Percentiles rank a stretch among this genome's conserved stretches.
Evolutionary conservation across 2,888 invertebrate species (phyloP).

Genomic region (Sisyra nigra): DNA sequence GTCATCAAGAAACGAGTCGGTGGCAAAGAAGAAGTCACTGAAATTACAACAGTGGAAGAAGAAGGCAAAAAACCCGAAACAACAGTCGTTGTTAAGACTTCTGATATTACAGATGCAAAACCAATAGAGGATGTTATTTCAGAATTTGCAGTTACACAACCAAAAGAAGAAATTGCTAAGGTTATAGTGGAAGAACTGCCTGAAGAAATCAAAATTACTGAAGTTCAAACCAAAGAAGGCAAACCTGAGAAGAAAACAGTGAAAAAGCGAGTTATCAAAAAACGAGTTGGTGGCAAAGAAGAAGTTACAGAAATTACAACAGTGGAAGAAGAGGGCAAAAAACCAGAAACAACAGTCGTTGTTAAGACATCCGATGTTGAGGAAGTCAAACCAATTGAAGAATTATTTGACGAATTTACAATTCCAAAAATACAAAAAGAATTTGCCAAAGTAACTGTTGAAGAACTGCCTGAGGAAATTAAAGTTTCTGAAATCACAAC

Average conservation of each 20-base stretch:
- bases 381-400: slow-evolving; percentile 14
- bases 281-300: slow-evolving; percentile 1
- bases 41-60: slow-evolving; percentile 17
- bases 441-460: slow-evolving; percentile 1
- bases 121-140: slow-evolving; percentile 7
- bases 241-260: slow-evolving; percentile 23
- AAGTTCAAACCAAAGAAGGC: slow-evolving; percentile 22
- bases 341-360: slow-evolving; percentile 4
- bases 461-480: slow-evolving; percentile 20
- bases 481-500: slow-evolving; percentile 19
- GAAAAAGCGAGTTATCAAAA: slow-evolving; percentile 9
- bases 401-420: not conserved
- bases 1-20: slow-evolving; percentile 13
- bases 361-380: slow-evolving; percentile 15
- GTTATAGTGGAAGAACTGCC: slow-evolving; percentile 16
- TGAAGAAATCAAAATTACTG: slow-evolving; percentile 16
- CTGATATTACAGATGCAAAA: slow-evolving; percentile 11
- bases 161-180: slow-evolving; percentile 24
- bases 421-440: slow-evolving; percentile 3
- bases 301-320: slow-evolving; percentile 3
- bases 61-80: slow-evolving; percentile 17
- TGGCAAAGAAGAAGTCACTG: slow-evolving; percentile 15
- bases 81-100: slow-evolving; percentile 15
- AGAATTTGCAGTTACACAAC: slow-evolving; percentile 18
- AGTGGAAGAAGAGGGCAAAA: slow-evolving; percentile 1